These are phyloP conservation scores for Pocota personata DNA, from an alignment of 2,888 invertebrate species.

Conservation along the genomic window DNA sequence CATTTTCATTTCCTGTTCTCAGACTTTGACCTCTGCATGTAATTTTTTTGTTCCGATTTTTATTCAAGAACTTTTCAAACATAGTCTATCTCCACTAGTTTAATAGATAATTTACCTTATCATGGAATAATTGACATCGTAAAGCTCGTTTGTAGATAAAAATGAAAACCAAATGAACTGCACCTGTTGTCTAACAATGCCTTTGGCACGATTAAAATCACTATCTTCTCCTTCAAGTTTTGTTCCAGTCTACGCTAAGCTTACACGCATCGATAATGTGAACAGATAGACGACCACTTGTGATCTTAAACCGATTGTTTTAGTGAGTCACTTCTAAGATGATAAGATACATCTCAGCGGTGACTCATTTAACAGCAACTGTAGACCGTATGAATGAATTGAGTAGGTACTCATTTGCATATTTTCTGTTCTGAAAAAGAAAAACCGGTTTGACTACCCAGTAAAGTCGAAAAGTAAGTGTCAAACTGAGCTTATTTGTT, in stretches of 20 bases:
- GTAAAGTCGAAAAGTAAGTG: not conserved
- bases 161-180: not conserved
- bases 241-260: not conserved
- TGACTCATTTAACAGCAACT: not conserved
- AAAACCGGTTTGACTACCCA: not conserved
- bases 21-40: not conserved
- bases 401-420: not conserved
- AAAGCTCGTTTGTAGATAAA: not conserved
- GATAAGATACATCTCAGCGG: not conserved
- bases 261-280: not conserved
- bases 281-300: not conserved
- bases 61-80: not conserved
- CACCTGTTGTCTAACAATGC: not conserved
- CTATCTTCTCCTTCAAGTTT: not conserved
- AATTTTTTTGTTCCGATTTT: not conserved
- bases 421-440: not conserved
- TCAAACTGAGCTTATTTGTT: not conserved
- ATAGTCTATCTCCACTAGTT: not conserved
- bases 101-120: conserved; percentile 25
- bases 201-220: not conserved
- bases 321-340: not conserved
- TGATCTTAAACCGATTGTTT: not conserved
- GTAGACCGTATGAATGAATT: not conserved
- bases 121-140: conserved; percentile 18
- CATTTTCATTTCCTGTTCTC: too few relatives aligned